Base-by-base conservation (phyloP, 2,113 vertebrate genomes). In the Spermophilus dauricus region DNA sequence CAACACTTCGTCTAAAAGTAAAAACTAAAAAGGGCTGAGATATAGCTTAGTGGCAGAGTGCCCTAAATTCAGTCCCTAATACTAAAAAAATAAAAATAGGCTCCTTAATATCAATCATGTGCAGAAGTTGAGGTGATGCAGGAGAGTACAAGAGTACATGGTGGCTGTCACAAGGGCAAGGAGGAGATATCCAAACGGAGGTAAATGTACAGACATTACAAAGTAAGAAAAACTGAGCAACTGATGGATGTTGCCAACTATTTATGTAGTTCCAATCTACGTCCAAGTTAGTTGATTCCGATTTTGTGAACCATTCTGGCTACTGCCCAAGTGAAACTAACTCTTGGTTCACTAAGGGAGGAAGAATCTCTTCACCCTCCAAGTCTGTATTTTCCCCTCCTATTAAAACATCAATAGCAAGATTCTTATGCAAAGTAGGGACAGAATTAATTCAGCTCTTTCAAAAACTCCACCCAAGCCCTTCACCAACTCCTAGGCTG, bases 371-470 rank as follows among this genome's bases (percentile, higher is more conserved):
- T 67, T 69, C 69, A 69, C 17, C 18, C 13, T 5, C 89, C 18
- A 26, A 72, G 37, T 77, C 37, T 85, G 65, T 70, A 84, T 77
- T 93, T 87, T 42, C 63, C 63, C 84, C 42, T 95, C 76, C 26
- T 14, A 14, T 32, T 69, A 18, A 97, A 94, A 85, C n/a, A 2
- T 45, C 58, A 92, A 65, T 45, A 45, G 89, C 85, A 87, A 95
- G 67, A 91, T 91, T 82, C 45, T 87, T 95, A 95, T 89, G 94
- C 94, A 97, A 96, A 96, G 86, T 53, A 96, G 84, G 63, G 56
- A 89, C 45, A 89, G 53, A 70, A 83, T 88, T 42, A 88, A 45
- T 37, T 28, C 28, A 20, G 76, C 48, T 39, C 82, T 91, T 91
- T 91, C 70, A 86, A 75, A n/a, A 37, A 32, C 39, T 80, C 61